phyloP scores from a whole-genome alignment of 2,113 vertebrate genomes.

The Pitta sordida region DNA sequence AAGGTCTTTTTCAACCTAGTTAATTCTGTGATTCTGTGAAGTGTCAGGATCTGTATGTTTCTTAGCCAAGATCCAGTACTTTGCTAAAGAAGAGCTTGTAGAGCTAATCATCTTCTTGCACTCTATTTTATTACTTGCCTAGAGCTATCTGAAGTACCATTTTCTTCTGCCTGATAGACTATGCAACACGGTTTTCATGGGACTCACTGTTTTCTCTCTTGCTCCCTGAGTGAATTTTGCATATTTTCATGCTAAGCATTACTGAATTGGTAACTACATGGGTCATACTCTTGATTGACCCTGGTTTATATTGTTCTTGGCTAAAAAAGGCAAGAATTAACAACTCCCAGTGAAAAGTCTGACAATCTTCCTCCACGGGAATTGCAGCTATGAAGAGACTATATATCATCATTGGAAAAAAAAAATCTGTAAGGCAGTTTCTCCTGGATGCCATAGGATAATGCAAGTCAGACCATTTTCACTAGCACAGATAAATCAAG shows the following conservation, averaged over 20 bases:
- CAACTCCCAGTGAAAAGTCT: background rate
- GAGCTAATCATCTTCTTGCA: background rate
- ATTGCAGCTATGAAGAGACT: background rate
- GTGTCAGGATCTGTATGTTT: background rate
- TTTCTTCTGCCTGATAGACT: background rate
- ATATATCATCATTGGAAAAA: background rate
- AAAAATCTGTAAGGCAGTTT: background rate
- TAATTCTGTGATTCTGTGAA: background rate
- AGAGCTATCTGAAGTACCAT: background rate
- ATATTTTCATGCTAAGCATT: background rate
- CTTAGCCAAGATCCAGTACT: background rate
- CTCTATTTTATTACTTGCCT: background rate
- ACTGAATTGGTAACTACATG: background rate
- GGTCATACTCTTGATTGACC: conserved; percentile 2
- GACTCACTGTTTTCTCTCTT: background rate
- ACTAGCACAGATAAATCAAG: background rate
- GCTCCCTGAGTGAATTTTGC: background rate
- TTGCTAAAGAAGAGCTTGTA: background rate
- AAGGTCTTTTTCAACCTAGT: no score
- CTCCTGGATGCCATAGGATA: background rate
- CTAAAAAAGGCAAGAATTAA: background rate
- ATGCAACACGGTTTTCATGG: background rate
- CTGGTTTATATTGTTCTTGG: conserved; percentile 19
- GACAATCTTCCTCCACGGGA: background rate
- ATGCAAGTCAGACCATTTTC: background rate